phyloP scores from a whole-genome alignment of 2,113 vertebrate species.

The Cyanistes caeruleus region DNA sequence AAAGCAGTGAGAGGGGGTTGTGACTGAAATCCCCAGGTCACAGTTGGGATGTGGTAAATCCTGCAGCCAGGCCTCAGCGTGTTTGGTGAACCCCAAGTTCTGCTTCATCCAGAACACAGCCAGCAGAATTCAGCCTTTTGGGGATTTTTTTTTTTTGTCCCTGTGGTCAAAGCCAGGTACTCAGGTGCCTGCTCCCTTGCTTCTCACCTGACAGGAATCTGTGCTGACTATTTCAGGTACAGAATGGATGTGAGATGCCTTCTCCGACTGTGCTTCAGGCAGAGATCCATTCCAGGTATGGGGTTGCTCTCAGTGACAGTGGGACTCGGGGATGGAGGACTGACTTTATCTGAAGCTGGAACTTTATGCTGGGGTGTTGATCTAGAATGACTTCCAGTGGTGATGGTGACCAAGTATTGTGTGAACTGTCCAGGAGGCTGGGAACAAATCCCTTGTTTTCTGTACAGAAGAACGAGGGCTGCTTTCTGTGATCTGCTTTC shows the following conservation, averaged over 20 bases:
- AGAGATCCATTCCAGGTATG: slow-evolving; percentile 59
- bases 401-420: background rate
- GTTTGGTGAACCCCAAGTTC: background rate
- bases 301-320: background rate
- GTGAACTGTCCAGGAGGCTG: background rate
- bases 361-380: background rate
- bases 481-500: background rate
- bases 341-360: background rate
- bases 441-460: background rate
- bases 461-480: background rate
- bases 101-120: background rate
- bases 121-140: background rate
- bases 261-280: slow-evolving; percentile 74
- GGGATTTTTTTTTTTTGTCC: background rate
- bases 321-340: background rate
- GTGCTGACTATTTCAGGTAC: slow-evolving; percentile 69
- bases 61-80: background rate
- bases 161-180: background rate
- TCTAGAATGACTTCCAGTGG: background rate
- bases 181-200: background rate
- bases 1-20: background rate
- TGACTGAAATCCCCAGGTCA: background rate
- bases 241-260: slow-evolving; percentile 73
- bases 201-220: background rate
- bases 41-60: background rate